These are phyloP conservation scores for Cosmopolites sordidus DNA, from an alignment of 2,888 invertebrate genomes.

Conservation along the genomic window DNA sequence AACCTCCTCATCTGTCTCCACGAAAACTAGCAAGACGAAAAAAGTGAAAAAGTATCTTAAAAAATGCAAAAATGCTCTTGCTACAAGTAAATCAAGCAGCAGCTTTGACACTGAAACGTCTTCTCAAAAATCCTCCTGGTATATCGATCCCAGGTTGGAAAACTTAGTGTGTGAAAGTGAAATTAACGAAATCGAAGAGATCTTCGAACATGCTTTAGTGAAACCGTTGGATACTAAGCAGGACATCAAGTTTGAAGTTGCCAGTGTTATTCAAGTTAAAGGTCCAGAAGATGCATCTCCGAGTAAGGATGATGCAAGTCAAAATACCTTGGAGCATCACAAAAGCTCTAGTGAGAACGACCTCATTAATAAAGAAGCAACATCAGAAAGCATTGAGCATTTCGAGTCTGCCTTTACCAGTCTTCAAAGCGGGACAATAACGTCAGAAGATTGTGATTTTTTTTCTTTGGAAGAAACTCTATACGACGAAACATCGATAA, in stretches of 20 bases:
- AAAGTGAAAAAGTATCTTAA: constrained; percentile 54
- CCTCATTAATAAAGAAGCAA: background rate
- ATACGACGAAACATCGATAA: constrained; percentile 19
- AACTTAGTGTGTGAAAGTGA: constrained; percentile 38
- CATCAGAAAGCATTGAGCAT: constrained; percentile 13
- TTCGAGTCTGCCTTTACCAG: constrained; percentile 21
- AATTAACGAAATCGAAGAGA: constrained; percentile 39
- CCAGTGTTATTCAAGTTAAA: constrained; percentile 40
- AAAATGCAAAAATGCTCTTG: constrained; percentile 52
- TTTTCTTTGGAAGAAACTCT: constrained; percentile 13
- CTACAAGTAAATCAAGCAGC: constrained; percentile 11
- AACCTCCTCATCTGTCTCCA: constrained; percentile 41
- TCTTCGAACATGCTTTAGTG: constrained; percentile 37
- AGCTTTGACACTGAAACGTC: constrained; percentile 18
- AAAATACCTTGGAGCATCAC: no score
- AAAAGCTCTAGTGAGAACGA: no score
- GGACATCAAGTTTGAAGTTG: constrained; percentile 33
- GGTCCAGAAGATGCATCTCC: constrained; percentile 18
- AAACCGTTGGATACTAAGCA: constrained; percentile 8
- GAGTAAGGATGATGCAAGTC: background rate
- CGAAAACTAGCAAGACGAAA: constrained; percentile 51
- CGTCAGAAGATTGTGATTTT: constrained; percentile 21
- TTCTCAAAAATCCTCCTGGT: constrained; percentile 37
- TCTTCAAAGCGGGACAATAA: constrained; percentile 13
- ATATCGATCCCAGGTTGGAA: constrained; percentile 36